These are phyloP conservation scores for Pollenia angustigena DNA, from an alignment of 2,888 invertebrate species.

Conservation along the genomic window DNA sequence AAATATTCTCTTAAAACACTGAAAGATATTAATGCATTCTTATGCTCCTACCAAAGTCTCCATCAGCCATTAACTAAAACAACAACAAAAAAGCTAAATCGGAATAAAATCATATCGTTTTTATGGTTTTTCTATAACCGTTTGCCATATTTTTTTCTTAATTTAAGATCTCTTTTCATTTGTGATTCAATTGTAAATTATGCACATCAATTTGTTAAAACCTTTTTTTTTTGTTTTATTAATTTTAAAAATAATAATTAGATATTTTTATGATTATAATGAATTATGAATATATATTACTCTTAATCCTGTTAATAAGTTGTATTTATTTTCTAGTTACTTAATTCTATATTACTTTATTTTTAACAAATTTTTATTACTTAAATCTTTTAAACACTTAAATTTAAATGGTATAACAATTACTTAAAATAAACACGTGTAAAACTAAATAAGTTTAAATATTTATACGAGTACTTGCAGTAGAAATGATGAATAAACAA, in stretches of 20 bases:
- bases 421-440: conserved; percentile 22
- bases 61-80: background rate
- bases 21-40: background rate
- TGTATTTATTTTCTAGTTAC: conserved; percentile 60
- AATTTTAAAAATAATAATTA: background rate
- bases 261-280: conserved; percentile 27
- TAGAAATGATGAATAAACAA: conserved; percentile 2
- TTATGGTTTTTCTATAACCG: background rate
- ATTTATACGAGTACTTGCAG: background rate
- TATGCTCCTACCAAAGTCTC: background rate
- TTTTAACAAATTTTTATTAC: conserved; percentile 10
- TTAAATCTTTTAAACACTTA: conserved; percentile 11
- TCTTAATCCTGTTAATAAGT: conserved; percentile 44
- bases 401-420: conserved; percentile 6
- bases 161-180: conserved; percentile 40
- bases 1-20: background rate
- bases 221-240: conserved; percentile 16
- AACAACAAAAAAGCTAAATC: conserved; percentile 7
- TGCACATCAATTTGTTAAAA: conserved; percentile 57
- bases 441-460: conserved; percentile 51
- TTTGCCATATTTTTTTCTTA: conserved; percentile 6
- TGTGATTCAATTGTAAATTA: conserved; percentile 66
- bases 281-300: conserved; percentile 9
- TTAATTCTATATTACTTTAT: conserved; percentile 26
- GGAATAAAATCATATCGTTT: conserved; percentile 52